Evolutionary conservation across 2,888 invertebrate species (phyloP).

Genomic region (Chironomus riparius): DNA sequence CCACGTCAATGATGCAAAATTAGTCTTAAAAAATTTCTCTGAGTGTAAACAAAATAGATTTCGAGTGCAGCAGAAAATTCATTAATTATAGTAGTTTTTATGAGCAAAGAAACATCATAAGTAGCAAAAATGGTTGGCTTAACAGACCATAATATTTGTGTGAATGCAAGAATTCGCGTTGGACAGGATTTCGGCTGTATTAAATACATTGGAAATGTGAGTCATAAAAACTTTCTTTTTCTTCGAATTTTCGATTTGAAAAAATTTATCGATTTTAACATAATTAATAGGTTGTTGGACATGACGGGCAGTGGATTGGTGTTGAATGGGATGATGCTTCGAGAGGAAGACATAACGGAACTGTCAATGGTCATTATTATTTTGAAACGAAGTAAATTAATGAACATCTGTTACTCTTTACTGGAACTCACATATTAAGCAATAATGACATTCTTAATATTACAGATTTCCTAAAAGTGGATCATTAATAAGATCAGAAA

Average conservation of each 20-base stretch:
- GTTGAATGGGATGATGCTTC: slow-evolving; percentile 91
- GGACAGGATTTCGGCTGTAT: slow-evolving; percentile 19
- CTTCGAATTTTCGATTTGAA: neutral
- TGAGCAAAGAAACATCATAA: neutral
- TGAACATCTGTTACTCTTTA: slow-evolving; percentile 3
- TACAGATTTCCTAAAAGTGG: slow-evolving; percentile 67
- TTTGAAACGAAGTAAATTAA: slow-evolving; percentile 57
- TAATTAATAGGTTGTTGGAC: slow-evolving; percentile 47
- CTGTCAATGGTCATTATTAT: slow-evolving; percentile 68
- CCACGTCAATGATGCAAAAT: too few relatives aligned
- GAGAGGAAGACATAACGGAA: slow-evolving; percentile 90
- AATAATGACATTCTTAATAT: slow-evolving; percentile 29
- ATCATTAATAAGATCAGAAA: slow-evolving; percentile 78
- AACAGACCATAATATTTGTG: slow-evolving; percentile 16
- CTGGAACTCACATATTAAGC: neutral
- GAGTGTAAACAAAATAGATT: too few relatives aligned
- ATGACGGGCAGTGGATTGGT: slow-evolving; percentile 76
- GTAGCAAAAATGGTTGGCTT: slow-evolving; percentile 16
- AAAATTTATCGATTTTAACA: neutral
- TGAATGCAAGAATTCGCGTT: slow-evolving; percentile 23
- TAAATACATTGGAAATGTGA: slow-evolving; percentile 8
- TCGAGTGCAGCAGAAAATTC: too few relatives aligned
- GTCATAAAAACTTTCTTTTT: slow-evolving; percentile 2
- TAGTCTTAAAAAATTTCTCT: too few relatives aligned
- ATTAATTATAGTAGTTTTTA: neutral